A percentile compares a stretch with the other conserved stretches of the same genome.
These are phyloP conservation scores for Microtus oregoni DNA, from an alignment of 2,113 vertebrate species.

Conservation along the genomic window DNA sequence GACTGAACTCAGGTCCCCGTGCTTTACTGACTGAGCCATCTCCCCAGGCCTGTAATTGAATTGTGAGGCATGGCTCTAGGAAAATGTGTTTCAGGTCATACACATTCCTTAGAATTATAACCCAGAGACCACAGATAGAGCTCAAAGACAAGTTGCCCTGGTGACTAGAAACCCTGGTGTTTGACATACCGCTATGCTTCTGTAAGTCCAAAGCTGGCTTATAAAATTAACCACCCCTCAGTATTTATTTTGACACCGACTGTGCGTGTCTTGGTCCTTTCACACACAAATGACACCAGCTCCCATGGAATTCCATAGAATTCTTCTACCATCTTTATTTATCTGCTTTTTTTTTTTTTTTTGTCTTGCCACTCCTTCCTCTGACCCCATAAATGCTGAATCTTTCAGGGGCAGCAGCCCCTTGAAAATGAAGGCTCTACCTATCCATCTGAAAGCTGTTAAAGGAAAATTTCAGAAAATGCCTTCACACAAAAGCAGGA, in stretches of 20 bases:
- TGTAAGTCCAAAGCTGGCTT: conserved; percentile 30
- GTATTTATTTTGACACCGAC: conserved; percentile 86
- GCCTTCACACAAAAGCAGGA: conserved; percentile 71
- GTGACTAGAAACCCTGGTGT: conserved; percentile 1
- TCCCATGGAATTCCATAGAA: conserved; percentile 28
- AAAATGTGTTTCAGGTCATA: background rate
- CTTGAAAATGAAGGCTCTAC: conserved; percentile 17
- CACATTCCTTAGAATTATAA: background rate
- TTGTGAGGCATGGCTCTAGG: background rate
- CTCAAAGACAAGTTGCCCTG: conserved; percentile 20
- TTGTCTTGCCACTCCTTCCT: conserved; percentile 56
- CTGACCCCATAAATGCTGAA: conserved; percentile 68
- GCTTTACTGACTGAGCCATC: background rate
- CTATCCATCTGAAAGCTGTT: conserved; percentile 59
- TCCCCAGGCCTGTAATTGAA: background rate
- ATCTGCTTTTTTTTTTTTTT: conserved; percentile 19
- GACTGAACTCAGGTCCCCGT: background rate
- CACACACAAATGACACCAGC: conserved; percentile 13
- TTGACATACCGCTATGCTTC: background rate
- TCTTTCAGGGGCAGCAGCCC: conserved; percentile 68
- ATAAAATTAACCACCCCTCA: conserved; percentile 74
- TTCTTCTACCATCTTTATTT: conserved; percentile 2
- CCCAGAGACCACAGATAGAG: background rate
- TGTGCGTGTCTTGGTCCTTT: conserved; percentile 67
- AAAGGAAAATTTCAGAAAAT: conserved; percentile 77